Evolutionary conservation across 2,113 vertebrate genomes (phyloP).

Genomic region (Pterocles burchelli): DNA sequence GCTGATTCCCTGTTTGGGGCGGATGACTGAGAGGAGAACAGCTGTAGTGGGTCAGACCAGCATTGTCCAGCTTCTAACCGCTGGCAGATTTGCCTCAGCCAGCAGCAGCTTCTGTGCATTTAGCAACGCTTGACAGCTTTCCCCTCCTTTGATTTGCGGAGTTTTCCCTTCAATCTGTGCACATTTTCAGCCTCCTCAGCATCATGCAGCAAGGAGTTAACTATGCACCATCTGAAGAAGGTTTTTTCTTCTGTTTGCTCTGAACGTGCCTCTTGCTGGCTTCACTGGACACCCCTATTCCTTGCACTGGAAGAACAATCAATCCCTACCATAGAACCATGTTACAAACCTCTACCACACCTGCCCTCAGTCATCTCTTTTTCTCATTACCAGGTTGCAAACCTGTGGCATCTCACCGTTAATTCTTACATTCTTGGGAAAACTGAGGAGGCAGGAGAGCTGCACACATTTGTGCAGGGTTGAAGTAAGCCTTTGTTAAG

Average conservation of each 20-base stretch:
- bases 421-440: background rate
- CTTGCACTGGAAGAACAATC: background rate
- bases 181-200: background rate
- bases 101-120: background rate
- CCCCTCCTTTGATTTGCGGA: accelerated
- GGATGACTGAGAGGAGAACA: background rate
- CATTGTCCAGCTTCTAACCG: background rate
- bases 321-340: background rate
- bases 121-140: background rate
- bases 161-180: background rate
- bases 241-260: background rate
- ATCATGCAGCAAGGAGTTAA: background rate
- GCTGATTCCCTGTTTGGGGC: background rate
- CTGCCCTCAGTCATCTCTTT: background rate
- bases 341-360: background rate
- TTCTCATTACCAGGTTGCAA: background rate
- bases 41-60: background rate
- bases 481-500: background rate
- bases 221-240: background rate
- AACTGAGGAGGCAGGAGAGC: background rate
- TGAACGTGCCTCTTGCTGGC: background rate
- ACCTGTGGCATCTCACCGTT: background rate
- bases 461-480: background rate
- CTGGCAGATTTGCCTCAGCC: background rate
- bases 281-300: background rate